phyloP scores from a whole-genome alignment of 2,888 invertebrate species.

The Acrocyrtus sp. region DNA sequence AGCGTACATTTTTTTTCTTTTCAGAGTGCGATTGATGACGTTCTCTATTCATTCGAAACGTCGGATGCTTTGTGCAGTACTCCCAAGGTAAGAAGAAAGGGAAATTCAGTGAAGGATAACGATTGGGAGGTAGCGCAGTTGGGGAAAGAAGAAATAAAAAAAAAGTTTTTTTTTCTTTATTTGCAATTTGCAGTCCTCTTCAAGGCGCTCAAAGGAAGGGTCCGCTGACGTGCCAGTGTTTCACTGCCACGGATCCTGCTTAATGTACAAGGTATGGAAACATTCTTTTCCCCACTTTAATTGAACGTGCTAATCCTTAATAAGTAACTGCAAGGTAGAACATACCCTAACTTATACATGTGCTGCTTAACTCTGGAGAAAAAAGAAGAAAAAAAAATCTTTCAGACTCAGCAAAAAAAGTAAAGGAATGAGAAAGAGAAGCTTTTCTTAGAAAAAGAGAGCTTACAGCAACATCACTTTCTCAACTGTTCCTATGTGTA shows the following conservation, averaged over 20 bases:
- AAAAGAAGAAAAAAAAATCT: no score
- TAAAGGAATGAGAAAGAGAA: no score
- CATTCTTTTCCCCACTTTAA: no score
- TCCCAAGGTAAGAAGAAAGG: slow-evolving; percentile 3
- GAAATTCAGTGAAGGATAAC: background rate
- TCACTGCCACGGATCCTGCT: slow-evolving; percentile 60
- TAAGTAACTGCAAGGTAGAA: no score
- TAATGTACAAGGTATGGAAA: slow-evolving; percentile 62
- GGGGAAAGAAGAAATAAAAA: background rate
- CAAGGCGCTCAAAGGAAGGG: slow-evolving; percentile 12
- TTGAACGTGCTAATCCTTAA: background rate
- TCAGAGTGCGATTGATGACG: slow-evolving; percentile 54
- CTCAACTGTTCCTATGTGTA: background rate
- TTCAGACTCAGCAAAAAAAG: no score
- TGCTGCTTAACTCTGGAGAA: no score
- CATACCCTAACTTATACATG: no score
- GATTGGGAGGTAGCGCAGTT: background rate
- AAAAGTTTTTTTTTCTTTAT: background rate
- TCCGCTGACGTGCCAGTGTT: slow-evolving; percentile 32
- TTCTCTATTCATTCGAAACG: slow-evolving; percentile 55
- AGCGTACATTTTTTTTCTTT: slow-evolving; percentile 10
- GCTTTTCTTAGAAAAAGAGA: no score
- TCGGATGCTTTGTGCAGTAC: slow-evolving; percentile 38
- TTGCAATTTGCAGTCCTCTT: background rate
- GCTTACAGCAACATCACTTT: no score